A percentile compares a stretch with the other conserved stretches of the same genome.
phyloP scores from a whole-genome alignment of 2,113 vertebrate genomes.

The Coturnix japonica region DNA sequence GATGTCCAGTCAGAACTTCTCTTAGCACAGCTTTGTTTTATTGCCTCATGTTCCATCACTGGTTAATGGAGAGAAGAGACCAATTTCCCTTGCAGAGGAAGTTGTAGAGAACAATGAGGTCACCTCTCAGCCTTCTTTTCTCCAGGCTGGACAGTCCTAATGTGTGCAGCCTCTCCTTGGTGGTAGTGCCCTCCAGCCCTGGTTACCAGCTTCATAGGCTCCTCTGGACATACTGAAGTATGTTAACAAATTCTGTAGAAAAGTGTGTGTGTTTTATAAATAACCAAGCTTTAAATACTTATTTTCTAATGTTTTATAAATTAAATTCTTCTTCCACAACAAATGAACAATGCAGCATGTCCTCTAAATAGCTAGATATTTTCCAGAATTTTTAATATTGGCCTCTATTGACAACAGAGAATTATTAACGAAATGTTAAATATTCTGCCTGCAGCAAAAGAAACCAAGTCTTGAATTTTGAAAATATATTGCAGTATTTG shows the following conservation, averaged over 20 bases:
- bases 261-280: not conserved
- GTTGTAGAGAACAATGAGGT: not conserved
- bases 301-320: not conserved
- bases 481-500: constrained; percentile 29
- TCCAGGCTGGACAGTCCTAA: not conserved
- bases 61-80: not conserved
- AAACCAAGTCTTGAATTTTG: constrained; percentile 52
- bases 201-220: not conserved
- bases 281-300: not conserved
- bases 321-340: not conserved
- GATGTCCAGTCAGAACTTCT: not conserved
- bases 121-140: not conserved
- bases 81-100: not conserved
- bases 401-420: constrained; percentile 27
- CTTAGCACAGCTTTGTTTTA: not conserved
- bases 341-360: not conserved
- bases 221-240: not conserved
- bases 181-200: not conserved
- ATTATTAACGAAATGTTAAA: constrained; percentile 12
- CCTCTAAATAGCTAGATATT: constrained; percentile 30
- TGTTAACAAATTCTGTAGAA: not conserved
- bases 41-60: not conserved
- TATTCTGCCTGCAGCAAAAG: constrained; percentile 57
- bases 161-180: not conserved
- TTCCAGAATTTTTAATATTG: constrained; percentile 25